Percentiles rank a stretch among this genome's conserved stretches.
Evolutionary conservation across 2,113 vertebrate genomes (phyloP).

Genomic region (Chionodraco myersi): DNA sequence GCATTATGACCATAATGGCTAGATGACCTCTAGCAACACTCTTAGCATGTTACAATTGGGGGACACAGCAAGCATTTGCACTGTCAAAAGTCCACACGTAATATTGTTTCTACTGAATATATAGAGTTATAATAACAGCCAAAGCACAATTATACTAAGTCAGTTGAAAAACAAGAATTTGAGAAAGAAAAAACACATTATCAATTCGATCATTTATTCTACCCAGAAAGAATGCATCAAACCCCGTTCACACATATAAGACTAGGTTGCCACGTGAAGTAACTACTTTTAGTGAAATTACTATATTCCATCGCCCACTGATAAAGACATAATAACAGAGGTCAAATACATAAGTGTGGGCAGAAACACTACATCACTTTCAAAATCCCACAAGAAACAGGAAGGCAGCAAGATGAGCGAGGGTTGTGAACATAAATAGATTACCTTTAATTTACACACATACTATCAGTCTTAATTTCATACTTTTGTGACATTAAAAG

Average conservation of each 20-base stretch:
- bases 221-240: neutral
- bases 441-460: slow-evolving; percentile 4
- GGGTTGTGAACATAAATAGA: neutral
- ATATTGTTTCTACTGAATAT: neutral
- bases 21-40: slow-evolving; percentile 12
- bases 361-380: neutral
- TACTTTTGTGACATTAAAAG: slow-evolving; percentile 38
- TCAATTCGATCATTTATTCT: neutral
- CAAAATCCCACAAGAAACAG: neutral
- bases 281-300: neutral
- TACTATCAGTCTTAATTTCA: neutral
- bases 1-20: neutral
- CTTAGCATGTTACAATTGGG: slow-evolving; percentile 8
- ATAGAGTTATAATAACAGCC: neutral
- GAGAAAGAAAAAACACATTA: neutral
- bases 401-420: neutral
- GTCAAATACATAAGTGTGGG: neutral
- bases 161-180: neutral
- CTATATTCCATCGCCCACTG: neutral
- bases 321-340: neutral
- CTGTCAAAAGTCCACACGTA: neutral
- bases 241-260: slow-evolving; percentile 9
- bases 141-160: neutral
- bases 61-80: slow-evolving; percentile 8
- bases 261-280: slow-evolving; percentile 16